phyloP scores from a whole-genome alignment of 2,113 vertebrate species.

The Pristiophorus japonicus region DNA sequence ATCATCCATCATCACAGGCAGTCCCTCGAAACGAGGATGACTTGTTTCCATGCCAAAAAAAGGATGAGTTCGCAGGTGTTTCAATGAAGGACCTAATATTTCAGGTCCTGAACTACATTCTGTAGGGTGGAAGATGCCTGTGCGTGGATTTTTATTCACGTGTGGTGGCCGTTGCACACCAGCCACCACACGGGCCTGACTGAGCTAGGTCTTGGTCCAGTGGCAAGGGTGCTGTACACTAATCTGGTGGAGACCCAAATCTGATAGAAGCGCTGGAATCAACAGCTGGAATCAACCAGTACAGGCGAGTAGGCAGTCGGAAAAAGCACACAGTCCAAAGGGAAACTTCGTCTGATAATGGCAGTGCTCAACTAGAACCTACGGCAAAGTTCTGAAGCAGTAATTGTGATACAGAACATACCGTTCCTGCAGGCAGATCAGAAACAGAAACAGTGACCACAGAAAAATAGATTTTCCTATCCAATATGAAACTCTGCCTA shows the following conservation, averaged over 20 bases:
- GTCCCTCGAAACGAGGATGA: too few species aligned
- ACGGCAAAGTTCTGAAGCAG: background rate
- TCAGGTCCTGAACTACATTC: too few species aligned
- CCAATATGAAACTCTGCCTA: constrained; percentile 38
- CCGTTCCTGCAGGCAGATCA: constrained; percentile 30
- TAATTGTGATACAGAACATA: background rate
- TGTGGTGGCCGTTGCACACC: too few species aligned
- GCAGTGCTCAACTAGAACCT: background rate
- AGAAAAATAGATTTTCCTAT: constrained; percentile 45
- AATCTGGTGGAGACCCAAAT: background rate
- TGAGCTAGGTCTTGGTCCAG: too few species aligned
- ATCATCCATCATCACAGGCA: too few species aligned
- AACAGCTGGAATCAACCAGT: background rate
- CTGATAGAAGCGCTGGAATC: background rate
- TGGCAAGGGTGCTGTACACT: background rate
- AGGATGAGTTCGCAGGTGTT: too few species aligned
- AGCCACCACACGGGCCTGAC: too few species aligned
- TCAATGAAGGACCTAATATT: too few species aligned
- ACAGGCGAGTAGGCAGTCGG: background rate
- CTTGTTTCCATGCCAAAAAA: too few species aligned
- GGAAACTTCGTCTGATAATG: background rate
- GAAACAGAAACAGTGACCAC: constrained; percentile 43
- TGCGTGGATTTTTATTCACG: too few species aligned
- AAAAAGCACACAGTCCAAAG: background rate
- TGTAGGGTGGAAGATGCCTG: too few species aligned